Percentiles rank a stretch among this genome's conserved stretches.
These are phyloP conservation scores for Cheilosia scutellata DNA, from an alignment of 2,888 invertebrate genomes.

Conservation along the genomic window DNA sequence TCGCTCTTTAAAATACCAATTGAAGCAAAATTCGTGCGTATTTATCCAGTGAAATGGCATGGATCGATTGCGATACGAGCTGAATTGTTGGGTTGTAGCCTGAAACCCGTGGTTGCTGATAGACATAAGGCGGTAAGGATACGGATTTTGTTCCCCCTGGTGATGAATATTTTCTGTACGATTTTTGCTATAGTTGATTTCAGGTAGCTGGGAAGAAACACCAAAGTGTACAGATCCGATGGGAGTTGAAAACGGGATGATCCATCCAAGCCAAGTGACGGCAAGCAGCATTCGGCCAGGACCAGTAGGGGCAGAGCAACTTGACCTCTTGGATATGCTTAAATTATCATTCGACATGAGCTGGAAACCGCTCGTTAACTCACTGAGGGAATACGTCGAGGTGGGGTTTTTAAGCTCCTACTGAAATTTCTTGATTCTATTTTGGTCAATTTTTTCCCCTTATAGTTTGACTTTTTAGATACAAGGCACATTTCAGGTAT, in stretches of 20 bases:
- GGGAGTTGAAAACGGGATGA: conserved; percentile 88
- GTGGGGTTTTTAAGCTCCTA: conserved; percentile 81
- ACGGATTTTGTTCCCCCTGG: not conserved
- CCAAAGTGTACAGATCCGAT: conserved; percentile 89
- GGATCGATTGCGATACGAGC: conserved; percentile 87
- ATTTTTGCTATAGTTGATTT: conserved; percentile 15
- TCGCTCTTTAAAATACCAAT: conserved; percentile 89
- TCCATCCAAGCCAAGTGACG: conserved; percentile 87
- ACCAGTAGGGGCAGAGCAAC: conserved; percentile 79
- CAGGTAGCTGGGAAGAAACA: conserved; percentile 36
- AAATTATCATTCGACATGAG: conserved; percentile 84
- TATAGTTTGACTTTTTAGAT: conserved; percentile 89
- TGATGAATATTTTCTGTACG: not conserved
- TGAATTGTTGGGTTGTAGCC: conserved; percentile 90
- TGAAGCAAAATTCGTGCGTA: conserved; percentile 89
- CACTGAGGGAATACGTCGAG: conserved; percentile 89
- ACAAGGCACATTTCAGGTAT: conserved; percentile 92
- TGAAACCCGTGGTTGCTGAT: conserved; percentile 53
- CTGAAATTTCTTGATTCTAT: not conserved
- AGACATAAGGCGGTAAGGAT: conserved; percentile 33
- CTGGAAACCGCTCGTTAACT: conserved; percentile 89
- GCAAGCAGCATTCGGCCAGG: conserved; percentile 81
- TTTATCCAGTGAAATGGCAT: conserved; percentile 91
- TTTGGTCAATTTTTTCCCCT: not conserved
- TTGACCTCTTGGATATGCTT: conserved; percentile 80